Evolutionary conservation across 2,797 vertebrate genomes (phyloP).

Genomic region (Phataginus tricuspis): DNA sequence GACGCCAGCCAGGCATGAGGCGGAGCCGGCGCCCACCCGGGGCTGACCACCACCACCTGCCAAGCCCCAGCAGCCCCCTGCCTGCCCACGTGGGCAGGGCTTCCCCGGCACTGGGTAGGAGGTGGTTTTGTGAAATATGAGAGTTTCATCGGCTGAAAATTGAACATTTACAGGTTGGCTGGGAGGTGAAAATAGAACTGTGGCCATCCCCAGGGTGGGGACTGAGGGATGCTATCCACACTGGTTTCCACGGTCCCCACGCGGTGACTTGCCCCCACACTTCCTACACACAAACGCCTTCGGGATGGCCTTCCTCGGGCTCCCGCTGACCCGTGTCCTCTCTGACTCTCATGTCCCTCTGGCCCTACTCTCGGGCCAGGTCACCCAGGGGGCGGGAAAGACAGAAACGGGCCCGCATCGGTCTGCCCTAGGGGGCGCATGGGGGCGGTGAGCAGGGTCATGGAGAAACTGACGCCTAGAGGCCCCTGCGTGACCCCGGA

Average conservation of each 20-base stretch:
- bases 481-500: background rate
- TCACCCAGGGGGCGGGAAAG: background rate
- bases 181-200: constrained; percentile 69
- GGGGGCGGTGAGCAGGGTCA: background rate
- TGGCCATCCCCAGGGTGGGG: constrained; percentile 46
- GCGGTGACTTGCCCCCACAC: background rate
- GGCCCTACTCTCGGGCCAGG: background rate
- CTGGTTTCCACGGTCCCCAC: background rate
- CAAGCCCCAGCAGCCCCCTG: background rate
- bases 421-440: background rate
- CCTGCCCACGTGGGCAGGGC: rapidly evolving
- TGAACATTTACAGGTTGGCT: constrained; percentile 57
- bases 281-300: background rate
- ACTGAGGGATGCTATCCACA: background rate
- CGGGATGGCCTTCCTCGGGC: background rate
- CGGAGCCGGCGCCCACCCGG: background rate
- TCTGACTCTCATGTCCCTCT: background rate
- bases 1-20: too few species aligned
- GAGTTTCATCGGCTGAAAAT: constrained; percentile 72
- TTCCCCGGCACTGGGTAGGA: background rate
- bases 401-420: background rate
- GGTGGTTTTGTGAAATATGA: constrained; percentile 67
- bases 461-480: background rate
- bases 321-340: background rate
- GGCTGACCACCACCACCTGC: background rate